Conservation (phyloP, 2,888 invertebrate genomes). For the Torymus aiolomorphi region DNA sequence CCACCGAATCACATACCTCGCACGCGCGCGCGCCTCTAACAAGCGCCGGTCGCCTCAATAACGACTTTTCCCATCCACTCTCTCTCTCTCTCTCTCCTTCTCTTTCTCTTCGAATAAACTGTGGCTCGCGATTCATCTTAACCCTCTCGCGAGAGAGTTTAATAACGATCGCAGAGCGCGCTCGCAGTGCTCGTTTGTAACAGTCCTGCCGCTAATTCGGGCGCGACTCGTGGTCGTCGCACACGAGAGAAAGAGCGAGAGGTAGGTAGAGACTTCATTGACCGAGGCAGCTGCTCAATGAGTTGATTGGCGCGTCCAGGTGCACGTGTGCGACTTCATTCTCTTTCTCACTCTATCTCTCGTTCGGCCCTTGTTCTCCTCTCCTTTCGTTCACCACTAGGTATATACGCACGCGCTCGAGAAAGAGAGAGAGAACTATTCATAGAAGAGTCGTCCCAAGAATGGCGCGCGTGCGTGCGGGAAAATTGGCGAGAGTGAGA, state of each 20-base stretch:
- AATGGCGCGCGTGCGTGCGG: slow-evolving; percentile 59
- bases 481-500: slow-evolving; percentile 57
- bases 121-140: slow-evolving; percentile 28
- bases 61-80: too few species aligned
- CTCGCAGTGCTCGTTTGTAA: slow-evolving; percentile 39
- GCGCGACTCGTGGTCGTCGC: background rate
- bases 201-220: slow-evolving; percentile 40
- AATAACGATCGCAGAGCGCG: slow-evolving; percentile 24
- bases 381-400: slow-evolving; percentile 11
- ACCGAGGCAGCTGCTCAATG: slow-evolving; percentile 72
- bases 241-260: background rate
- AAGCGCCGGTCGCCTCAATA: too few species aligned
- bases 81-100: too few species aligned
- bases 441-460: slow-evolving; percentile 40
- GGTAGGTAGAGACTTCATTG: slow-evolving; percentile 30
- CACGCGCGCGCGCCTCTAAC: too few species aligned
- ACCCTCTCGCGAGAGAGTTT: slow-evolving; percentile 5
- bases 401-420: background rate
- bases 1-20: too few species aligned
- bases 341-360: slow-evolving; percentile 40
- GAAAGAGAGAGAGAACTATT: slow-evolving; percentile 5
- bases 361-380: slow-evolving; percentile 24
- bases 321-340: slow-evolving; percentile 59
- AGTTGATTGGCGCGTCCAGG: slow-evolving; percentile 72
- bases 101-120: background rate